phyloP scores from a whole-genome alignment of 2,888 invertebrate genomes.

The Troglohyphantes excavatus region DNA sequence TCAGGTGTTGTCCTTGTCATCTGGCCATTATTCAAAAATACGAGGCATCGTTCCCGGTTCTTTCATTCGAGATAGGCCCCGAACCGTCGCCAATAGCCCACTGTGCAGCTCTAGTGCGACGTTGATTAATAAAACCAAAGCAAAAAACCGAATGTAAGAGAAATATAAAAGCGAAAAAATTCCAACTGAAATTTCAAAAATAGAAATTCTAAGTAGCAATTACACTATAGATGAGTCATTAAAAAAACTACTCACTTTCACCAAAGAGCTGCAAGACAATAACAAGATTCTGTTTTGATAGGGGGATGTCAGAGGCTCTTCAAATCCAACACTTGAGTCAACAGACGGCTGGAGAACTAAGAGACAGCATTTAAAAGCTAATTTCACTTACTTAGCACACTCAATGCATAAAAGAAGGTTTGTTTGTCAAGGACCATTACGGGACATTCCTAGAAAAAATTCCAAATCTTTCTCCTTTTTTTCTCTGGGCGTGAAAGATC shows the following conservation, averaged over 20 bases:
- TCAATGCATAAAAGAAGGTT: background rate
- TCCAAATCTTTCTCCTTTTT: background rate
- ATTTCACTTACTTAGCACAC: slow-evolving; percentile 30
- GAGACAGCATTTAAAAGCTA: background rate
- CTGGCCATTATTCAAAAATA: too few relatives aligned
- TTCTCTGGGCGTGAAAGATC: background rate
- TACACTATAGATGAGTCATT: too few relatives aligned
- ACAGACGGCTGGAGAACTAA: slow-evolving; percentile 15
- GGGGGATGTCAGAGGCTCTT: slow-evolving; percentile 23
- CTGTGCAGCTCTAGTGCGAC: too few relatives aligned
- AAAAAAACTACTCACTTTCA: background rate
- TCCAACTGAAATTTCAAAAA: too few relatives aligned
- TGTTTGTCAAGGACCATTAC: slow-evolving; percentile 6
- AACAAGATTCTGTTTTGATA: slow-evolving; percentile 31
- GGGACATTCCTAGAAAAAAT: background rate
- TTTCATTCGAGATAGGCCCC: too few relatives aligned
- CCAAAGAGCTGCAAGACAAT: background rate
- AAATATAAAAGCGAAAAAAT: too few relatives aligned
- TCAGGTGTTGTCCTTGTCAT: too few relatives aligned
- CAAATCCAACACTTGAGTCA: slow-evolving; percentile 47
- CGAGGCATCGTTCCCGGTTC: too few relatives aligned
- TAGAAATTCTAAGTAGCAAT: too few relatives aligned
- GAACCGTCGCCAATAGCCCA: too few relatives aligned
- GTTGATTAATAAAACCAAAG: too few relatives aligned
- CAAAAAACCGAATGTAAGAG: too few relatives aligned